phyloP scores from a whole-genome alignment of 2,113 vertebrate genomes.

The Ctenomys sociabilis region DNA sequence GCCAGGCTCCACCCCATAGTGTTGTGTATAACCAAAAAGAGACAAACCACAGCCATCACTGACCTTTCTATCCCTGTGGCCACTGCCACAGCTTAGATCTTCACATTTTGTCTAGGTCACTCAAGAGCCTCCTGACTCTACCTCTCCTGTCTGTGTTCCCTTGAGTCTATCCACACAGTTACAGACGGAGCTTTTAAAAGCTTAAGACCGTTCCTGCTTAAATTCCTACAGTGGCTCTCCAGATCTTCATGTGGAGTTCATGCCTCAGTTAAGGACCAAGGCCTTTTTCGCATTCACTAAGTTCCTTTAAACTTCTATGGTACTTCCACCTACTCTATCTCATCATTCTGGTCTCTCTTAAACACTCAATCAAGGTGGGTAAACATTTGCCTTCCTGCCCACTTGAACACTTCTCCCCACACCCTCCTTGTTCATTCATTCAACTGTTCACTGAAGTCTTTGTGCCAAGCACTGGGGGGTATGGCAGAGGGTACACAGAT shows the following conservation, averaged over 20 bases:
- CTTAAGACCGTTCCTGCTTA: background rate
- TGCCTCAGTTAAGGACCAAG: background rate
- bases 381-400: constrained; percentile 38
- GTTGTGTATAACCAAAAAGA: background rate
- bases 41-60: background rate
- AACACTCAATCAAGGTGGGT: background rate
- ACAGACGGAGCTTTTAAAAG: background rate
- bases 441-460: constrained; percentile 18
- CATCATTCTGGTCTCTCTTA: constrained; percentile 39
- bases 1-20: background rate
- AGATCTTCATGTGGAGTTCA: background rate
- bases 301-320: background rate
- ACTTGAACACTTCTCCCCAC: background rate
- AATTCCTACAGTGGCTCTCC: constrained; percentile 7
- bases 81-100: background rate
- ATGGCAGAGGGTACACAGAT: background rate
- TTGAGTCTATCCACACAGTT: background rate
- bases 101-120: background rate
- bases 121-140: background rate
- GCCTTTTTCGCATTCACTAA: background rate
- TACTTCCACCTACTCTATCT: background rate
- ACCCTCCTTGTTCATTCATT: background rate
- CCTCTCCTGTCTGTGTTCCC: background rate
- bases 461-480: background rate
- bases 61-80: background rate